These are phyloP conservation scores for Campylorhamphus procurvoides DNA, from an alignment of 2,113 vertebrate species.

Conservation along the genomic window DNA sequence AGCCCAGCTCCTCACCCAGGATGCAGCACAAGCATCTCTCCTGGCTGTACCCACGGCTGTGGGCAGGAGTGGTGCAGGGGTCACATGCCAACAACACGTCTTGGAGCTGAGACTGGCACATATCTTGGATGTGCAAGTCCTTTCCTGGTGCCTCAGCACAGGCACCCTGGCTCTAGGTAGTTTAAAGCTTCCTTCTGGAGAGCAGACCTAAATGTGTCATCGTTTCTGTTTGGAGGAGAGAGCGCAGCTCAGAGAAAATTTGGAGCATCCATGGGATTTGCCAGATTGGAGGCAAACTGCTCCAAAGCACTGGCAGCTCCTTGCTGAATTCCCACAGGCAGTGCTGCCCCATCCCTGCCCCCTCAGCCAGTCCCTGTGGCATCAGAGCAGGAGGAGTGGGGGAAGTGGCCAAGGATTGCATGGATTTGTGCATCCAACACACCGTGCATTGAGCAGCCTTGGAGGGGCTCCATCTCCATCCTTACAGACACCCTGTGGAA, in stretches of 20 bases:
- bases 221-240: not conserved
- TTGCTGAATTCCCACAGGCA: not conserved
- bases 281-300: not conserved
- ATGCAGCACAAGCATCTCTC: not conserved
- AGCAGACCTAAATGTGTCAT: not conserved
- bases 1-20: not conserved
- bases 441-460: not conserved
- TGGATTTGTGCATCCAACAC: not conserved
- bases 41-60: rapidly evolving
- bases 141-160: not conserved
- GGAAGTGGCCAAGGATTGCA: not conserved
- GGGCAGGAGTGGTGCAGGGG: rapidly evolving
- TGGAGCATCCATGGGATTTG: not conserved
- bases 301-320: not conserved
- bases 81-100: rapidly evolving
- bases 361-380: not conserved
- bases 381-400: not conserved
- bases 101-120: not conserved
- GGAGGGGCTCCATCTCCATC: not conserved
- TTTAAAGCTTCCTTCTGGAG: not conserved
- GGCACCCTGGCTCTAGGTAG: not conserved
- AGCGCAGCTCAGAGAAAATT: not conserved
- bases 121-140: not conserved
- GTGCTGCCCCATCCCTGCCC: not conserved
- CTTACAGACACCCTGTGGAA: not conserved